Base-by-base conservation (phyloP, 2,888 invertebrate genomes). In the Pterostichus madidus region DNA sequence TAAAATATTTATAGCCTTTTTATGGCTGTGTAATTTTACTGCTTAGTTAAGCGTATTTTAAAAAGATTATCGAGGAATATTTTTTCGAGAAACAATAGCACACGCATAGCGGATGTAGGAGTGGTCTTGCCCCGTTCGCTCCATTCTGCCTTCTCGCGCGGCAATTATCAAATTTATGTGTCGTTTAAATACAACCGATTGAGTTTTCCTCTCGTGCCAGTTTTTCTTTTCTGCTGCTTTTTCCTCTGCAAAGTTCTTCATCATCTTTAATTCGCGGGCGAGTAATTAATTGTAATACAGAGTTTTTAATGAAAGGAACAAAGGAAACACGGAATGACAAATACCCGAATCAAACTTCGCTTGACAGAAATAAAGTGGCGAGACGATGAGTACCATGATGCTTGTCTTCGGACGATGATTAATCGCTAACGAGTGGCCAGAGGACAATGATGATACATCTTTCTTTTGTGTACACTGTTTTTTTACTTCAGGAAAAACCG, bases 31-130 rank as follows among this genome's bases (percentile, higher is more conserved):
- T 81, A 81, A 81, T 81, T 81, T 81, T 75, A 81, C 61, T 81
- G 81, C 81, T 81, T 81, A 81, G 81, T 81, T 81, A 81, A 81
- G 81, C 81, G 81, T 75, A 81, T 81, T 81, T 81, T 81, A 75
- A 81, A 81, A 75, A 81, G 73, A 81, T 81, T 75, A 81, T 56
- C 81, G 75, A 46, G 24, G 32, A 81, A 81, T 56, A 59, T 53
- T 75, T 81, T 80, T 49, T 46, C 13, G 46, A 52, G 56, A 59
- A 80, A 80, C 80, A 80, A 73, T 80, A 56, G 46, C 35, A 44
- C 80, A 73, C 73, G 80, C 71, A 52, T 13, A 64, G 13, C 73
- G 75, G 71, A 71, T 39, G 59, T 80, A 39, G 71, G 53, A 71
- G 49, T 75, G 68, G n/a, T 73, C 8, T 6, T 39, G 10, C 8